Evolutionary conservation across 2,113 vertebrate species (phyloP).

Genomic region (Bambusicola thoracicus): DNA sequence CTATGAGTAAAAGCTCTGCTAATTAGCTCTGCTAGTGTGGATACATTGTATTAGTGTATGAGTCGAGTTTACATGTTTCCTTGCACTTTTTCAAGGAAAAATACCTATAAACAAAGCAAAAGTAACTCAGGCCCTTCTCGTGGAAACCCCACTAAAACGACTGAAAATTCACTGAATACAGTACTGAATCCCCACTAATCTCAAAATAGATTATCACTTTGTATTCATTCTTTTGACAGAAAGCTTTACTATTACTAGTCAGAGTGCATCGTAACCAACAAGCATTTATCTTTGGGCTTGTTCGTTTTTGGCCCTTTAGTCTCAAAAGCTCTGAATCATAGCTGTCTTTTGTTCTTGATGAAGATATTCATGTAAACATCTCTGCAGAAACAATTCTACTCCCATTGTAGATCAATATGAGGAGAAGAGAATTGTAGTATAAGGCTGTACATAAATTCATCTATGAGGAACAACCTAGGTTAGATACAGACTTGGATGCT

Average conservation of each 20-base stretch:
- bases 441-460: background rate
- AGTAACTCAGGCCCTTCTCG: background rate
- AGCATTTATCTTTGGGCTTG: background rate
- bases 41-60: background rate
- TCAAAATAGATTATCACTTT: background rate
- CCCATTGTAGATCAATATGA: background rate
- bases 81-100: background rate
- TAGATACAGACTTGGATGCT: background rate
- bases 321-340: background rate
- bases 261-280: background rate
- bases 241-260: background rate
- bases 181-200: background rate
- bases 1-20: slow-evolving; percentile 1
- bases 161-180: background rate
- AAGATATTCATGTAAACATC: background rate
- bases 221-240: background rate
- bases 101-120: background rate
- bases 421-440: background rate
- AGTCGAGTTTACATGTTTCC: background rate
- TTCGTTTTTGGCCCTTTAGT: background rate
- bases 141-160: background rate
- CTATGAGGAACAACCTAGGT: background rate
- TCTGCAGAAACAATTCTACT: background rate
- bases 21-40: background rate
- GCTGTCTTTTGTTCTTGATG: background rate